phyloP scores from a whole-genome alignment of 2,888 invertebrate species.

The Lacanobia wlatinum region DNA sequence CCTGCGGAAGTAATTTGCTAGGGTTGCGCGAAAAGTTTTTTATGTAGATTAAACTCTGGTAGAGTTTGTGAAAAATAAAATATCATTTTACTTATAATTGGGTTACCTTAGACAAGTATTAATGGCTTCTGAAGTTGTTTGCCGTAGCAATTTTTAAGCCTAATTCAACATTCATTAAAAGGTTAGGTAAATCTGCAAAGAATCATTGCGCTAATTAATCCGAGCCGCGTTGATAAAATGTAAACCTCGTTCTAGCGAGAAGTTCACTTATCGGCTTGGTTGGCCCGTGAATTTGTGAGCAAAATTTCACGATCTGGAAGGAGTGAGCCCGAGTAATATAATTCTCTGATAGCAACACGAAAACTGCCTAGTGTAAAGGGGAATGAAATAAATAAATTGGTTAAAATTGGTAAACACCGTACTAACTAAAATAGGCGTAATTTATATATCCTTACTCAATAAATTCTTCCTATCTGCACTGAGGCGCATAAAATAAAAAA shows the following conservation, averaged over 20 bases:
- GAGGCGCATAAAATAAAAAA: slow-evolving; percentile 33
- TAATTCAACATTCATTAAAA: slow-evolving; percentile 20
- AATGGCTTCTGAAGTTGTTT: slow-evolving; percentile 26
- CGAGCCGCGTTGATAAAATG: not conserved
- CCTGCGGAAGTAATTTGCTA: slow-evolving; percentile 33
- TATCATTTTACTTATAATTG: slow-evolving; percentile 40
- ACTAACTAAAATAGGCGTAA: not conserved
- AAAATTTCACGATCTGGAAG: not conserved
- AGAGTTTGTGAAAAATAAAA: not conserved
- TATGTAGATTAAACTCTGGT: slow-evolving; percentile 14
- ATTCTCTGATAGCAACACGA: too few relatives aligned
- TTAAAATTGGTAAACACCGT: not conserved
- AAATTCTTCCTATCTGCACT: slow-evolving; percentile 23
- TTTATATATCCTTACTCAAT: slow-evolving; percentile 22
- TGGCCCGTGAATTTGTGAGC: too few relatives aligned
- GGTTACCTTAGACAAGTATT: slow-evolving; percentile 11
- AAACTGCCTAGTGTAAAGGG: not conserved
- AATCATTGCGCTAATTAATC: not conserved
- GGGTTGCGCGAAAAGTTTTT: slow-evolving; percentile 16
- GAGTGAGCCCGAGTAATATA: too few relatives aligned
- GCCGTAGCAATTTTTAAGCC: not conserved
- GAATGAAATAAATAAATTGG: not conserved
- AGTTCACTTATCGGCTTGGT: too few relatives aligned
- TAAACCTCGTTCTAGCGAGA: not conserved
- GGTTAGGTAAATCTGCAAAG: not conserved